Percentiles rank a stretch among this genome's conserved stretches.
phyloP scores from a whole-genome alignment of 1,140 invertebrate species.

The Bombyx mandarina region DNA sequence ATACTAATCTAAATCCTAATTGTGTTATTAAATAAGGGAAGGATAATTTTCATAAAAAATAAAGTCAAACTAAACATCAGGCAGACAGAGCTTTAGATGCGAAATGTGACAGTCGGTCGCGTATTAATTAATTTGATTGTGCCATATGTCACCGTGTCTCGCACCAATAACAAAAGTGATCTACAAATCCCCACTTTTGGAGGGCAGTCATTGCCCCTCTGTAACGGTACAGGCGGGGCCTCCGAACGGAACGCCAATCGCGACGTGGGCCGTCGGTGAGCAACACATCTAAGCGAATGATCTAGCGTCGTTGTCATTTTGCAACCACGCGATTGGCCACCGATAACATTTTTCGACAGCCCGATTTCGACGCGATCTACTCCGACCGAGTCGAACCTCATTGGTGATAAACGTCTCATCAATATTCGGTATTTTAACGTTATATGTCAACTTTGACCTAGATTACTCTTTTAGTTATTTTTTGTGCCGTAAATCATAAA shows the following conservation, averaged over 20 bases:
- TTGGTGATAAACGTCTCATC: slow-evolving; percentile 16
- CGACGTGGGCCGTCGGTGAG: slow-evolving; percentile 34
- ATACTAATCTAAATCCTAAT: no score
- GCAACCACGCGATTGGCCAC: slow-evolving; percentile 54
- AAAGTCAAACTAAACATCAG: no score
- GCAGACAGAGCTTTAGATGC: no score
- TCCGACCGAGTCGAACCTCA: slow-evolving; percentile 23
- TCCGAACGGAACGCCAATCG: slow-evolving; percentile 49
- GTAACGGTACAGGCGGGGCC: slow-evolving; percentile 65
- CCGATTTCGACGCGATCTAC: slow-evolving; percentile 44
- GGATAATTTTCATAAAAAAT: no score
- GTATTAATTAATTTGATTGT: slow-evolving; percentile 50
- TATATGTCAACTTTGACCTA: slow-evolving; percentile 37
- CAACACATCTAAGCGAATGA: slow-evolving; percentile 57
- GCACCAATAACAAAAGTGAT: slow-evolving; percentile 36
- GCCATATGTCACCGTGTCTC: slow-evolving; percentile 52
- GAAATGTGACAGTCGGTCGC: slow-evolving; percentile 4
- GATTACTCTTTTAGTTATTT: slow-evolving; percentile 9
- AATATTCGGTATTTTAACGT: slow-evolving; percentile 13
- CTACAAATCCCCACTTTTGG: slow-evolving; percentile 56
- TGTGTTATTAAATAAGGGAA: no score
- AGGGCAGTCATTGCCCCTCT: slow-evolving; percentile 50
- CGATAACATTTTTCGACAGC: slow-evolving; percentile 39
- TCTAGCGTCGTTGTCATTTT: slow-evolving; percentile 61
- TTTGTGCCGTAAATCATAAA: no score